Conservation (phyloP, 2,113 vertebrate genomes). For the Passer montanus region DNA sequence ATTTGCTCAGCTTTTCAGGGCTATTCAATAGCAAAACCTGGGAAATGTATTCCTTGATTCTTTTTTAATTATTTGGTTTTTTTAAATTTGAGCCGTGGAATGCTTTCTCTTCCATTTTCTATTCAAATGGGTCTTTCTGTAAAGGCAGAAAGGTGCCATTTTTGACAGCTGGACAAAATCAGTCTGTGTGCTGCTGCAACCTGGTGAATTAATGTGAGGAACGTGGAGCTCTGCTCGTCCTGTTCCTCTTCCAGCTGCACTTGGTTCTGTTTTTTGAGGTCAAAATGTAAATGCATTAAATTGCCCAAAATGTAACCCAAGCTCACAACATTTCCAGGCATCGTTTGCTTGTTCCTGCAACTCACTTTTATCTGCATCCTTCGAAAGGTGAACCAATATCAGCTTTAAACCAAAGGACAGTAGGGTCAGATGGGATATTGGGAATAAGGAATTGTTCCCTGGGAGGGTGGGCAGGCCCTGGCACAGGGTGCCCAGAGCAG, state of each 20-base stretch:
- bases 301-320: neutral
- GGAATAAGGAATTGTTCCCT: neutral
- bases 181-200: neutral
- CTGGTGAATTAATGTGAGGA: neutral
- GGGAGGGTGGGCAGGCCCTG: neutral
- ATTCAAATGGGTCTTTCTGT: neutral
- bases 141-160: neutral
- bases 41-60: neutral
- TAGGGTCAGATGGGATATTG: accelerated
- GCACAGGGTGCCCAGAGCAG: neutral
- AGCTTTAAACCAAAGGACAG: neutral
- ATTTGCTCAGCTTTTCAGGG: neutral
- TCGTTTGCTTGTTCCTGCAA: neutral
- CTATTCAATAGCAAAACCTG: neutral
- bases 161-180: conserved; percentile 38
- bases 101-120: neutral
- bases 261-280: neutral
- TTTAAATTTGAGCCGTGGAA: neutral
- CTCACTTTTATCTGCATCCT: accelerated
- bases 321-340: accelerated
- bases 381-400: neutral
- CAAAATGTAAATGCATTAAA: neutral
- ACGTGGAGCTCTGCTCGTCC: neutral
- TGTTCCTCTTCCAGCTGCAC: neutral
- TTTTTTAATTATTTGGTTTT: no score